A percentile compares a stretch with the other conserved stretches of the same genome.
These are phyloP conservation scores for Staurois parvus DNA, from an alignment of 2,797 vertebrate genomes.

Conservation along the genomic window DNA sequence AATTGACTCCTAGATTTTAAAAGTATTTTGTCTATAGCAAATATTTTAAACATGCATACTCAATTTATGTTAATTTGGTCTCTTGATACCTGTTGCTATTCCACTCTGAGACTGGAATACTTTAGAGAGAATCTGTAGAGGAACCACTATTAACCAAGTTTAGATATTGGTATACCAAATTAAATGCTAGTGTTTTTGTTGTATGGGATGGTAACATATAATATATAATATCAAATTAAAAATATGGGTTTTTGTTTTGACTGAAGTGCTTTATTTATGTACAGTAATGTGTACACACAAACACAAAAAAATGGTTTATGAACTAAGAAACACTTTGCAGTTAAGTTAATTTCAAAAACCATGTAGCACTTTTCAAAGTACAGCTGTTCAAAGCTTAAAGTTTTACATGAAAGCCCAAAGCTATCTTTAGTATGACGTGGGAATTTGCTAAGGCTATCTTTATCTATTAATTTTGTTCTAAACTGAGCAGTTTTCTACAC, in stretches of 20 bases:
- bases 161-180: background rate
- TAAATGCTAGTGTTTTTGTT: background rate
- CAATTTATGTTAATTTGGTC: too few species aligned
- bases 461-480: conserved; percentile 68
- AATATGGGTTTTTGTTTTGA: conserved; percentile 20
- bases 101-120: background rate
- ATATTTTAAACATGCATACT: too few species aligned
- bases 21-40: too few species aligned
- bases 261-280: background rate
- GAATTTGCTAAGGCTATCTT: conserved; percentile 58
- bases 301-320: conserved; percentile 14
- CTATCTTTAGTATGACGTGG: conserved; percentile 61
- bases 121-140: background rate
- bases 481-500: conserved; percentile 67
- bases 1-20: too few species aligned
- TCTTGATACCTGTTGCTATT: too few species aligned
- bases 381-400: conserved; percentile 36
- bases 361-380: conserved; percentile 55
- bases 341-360: conserved; percentile 47
- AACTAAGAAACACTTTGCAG: conserved; percentile 25
- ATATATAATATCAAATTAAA: background rate
- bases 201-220: background rate
- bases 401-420: conserved; percentile 52
- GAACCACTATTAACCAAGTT: background rate
- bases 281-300: conserved; percentile 4